A percentile compares a stretch with the other conserved stretches of the same genome.
phyloP scores from a whole-genome alignment of 2,113 vertebrate species.

The Rhineura floridana region DNA sequence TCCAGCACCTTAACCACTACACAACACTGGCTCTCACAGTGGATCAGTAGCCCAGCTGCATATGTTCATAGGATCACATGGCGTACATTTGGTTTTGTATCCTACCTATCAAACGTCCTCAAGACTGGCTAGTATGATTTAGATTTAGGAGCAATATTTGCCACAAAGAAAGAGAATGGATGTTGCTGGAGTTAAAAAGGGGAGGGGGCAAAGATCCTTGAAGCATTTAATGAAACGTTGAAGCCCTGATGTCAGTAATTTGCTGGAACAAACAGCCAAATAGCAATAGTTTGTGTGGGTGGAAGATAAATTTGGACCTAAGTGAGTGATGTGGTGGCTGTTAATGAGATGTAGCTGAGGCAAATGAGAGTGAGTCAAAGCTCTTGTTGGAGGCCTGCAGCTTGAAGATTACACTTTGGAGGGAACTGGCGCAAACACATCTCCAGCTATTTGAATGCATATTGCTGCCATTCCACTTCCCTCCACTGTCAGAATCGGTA shows the following conservation, averaged over 20 bases:
- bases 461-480: not conserved
- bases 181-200: not conserved
- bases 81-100: not conserved
- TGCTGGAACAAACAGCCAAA: not conserved
- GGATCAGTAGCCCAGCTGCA: no score
- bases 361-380: not conserved
- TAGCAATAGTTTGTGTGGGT: not conserved
- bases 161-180: not conserved
- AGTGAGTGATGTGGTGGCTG: not conserved
- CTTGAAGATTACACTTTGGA: not conserved
- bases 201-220: not conserved
- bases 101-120: not conserved
- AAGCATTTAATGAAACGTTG: not conserved
- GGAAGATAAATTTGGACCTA: conserved; percentile 13
- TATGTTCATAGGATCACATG: no score
- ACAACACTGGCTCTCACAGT: no score
- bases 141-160: not conserved
- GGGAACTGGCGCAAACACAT: not conserved
- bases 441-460: not conserved
- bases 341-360: not conserved
- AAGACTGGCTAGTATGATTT: not conserved
- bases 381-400: not conserved
- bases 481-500: no score
- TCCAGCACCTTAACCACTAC: no score
- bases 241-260: not conserved